phyloP scores from a whole-genome alignment of 2,888 invertebrate species.

The Nomada lathburiana region DNA sequence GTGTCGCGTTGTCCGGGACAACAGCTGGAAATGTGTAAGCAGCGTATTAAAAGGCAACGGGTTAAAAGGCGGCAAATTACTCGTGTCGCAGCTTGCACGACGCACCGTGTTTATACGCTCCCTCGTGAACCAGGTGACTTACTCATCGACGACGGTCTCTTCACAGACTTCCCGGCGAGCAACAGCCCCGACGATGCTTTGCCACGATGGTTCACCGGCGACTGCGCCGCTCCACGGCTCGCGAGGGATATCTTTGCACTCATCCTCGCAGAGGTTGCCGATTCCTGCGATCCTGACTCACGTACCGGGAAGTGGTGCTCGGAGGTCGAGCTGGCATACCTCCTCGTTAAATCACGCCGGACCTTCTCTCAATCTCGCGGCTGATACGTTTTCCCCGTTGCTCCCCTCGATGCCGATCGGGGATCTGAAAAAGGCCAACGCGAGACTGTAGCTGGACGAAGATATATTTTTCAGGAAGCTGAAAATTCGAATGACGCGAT shows the following conservation, averaged over 20 bases:
- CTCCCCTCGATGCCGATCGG: slow-evolving; percentile 23
- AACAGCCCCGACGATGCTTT: slow-evolving; percentile 64
- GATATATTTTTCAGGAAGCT: too few relatives aligned
- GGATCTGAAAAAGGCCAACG: slow-evolving; percentile 23
- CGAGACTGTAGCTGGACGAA: not conserved
- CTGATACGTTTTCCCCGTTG: not conserved
- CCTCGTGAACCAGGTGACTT: slow-evolving; percentile 52
- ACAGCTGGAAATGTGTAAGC: too few relatives aligned
- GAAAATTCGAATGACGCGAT: too few relatives aligned
- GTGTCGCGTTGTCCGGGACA: too few relatives aligned
- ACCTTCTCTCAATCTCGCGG: slow-evolving; percentile 26
- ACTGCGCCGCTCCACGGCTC: slow-evolving; percentile 72
- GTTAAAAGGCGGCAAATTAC: too few relatives aligned
- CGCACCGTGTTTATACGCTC: not conserved
- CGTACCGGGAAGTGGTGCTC: slow-evolving; percentile 74
- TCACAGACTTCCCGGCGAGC: slow-evolving; percentile 61
- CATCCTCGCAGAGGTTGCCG: slow-evolving; percentile 70
- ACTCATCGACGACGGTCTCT: slow-evolving; percentile 68
- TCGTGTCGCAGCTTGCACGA: too few relatives aligned
- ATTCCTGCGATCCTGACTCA: slow-evolving; percentile 76
- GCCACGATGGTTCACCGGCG: slow-evolving; percentile 75
- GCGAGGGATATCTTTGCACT: slow-evolving; percentile 78
- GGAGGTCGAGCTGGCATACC: slow-evolving; percentile 63
- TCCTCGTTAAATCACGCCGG: slow-evolving; percentile 42
- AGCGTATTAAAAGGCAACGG: not conserved